Percentiles rank a stretch among this genome's conserved stretches.
Conservation (phyloP, 2,113 vertebrate species). For the Nothocercus julius region DNA sequence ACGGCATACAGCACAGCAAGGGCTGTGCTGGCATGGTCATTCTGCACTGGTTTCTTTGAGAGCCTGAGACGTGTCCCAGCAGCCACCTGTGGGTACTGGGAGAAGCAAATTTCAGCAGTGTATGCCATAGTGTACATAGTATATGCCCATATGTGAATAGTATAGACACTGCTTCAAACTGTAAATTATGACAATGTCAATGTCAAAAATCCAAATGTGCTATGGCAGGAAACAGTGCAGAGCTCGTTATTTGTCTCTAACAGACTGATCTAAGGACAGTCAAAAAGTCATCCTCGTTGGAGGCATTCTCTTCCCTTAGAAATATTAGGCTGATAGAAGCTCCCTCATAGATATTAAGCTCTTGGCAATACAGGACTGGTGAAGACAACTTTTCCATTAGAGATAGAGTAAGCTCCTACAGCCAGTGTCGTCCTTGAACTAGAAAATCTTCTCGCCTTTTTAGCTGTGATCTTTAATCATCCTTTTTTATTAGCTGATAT, state of each 20-base stretch:
- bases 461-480: neutral
- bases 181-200: neutral
- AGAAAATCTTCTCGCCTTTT: neutral
- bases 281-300: neutral
- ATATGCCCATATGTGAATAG: neutral
- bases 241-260: rapidly evolving
- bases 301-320: neutral
- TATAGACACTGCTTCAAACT: neutral
- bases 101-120: neutral
- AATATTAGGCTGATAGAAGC: neutral
- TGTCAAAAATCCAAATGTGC: slow-evolving; percentile 10
- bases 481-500: neutral
- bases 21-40: neutral
- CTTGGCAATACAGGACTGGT: neutral
- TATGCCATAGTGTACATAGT: neutral
- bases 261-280: neutral
- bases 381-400: neutral
- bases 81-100: neutral
- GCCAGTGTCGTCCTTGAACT: neutral
- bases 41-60: neutral
- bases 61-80: neutral
- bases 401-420: neutral
- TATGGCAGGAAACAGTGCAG: slow-evolving; percentile 2
- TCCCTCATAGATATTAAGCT: neutral
- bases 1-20: neutral